Evolutionary conservation across 2,888 invertebrate genomes (phyloP), one percentile per base, ranked within the genome.

Genomic region (Chaetoderma sp.): DNA sequence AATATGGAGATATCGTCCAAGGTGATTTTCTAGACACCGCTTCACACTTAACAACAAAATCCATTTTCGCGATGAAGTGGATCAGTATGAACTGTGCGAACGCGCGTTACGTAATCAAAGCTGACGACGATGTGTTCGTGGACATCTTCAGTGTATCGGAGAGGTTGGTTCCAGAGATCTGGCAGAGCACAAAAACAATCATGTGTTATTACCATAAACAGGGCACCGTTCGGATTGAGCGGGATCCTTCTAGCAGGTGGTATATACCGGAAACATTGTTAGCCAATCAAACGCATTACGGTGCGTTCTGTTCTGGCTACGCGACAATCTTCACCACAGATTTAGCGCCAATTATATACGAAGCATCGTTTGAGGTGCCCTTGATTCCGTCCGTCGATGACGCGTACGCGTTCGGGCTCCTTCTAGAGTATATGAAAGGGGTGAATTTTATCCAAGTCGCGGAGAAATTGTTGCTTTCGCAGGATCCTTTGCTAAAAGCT

Each of bases 91-190:
- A 52, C 10, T 52, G 52, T 52, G 13, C 52, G 23, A 16, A 52
- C 21, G 52, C 52, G 16, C 52, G 52, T 16, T 52, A 52, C n/a
- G 16, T 52, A 18, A 52, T 52, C 13, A 52, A 52, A n/a, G 32
- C 30, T 2, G 52, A 52, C 28, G 52, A 52, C 32, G 28, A 52
- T 8, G 21, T 52, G 23, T 52, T 52, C 23, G 13, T 52, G 28
- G 32, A 52, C 32, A 52, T 52, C 18, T 52, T 52, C n/a, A 28
- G 28, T 5, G 52, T 32, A 16, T 18, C 2, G 27, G 52, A 52
- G 32, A 27, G 3, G 52, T 52, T 52, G 16, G 23, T 52, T 4
- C 52, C 52, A 52, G n/a, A 32, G 32, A 28, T 52, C 32, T 13
- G 30, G 16, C n/a, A 30, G 3, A 52, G 52, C 28, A n/a, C 28